Percentiles rank a stretch among this genome's conserved stretches.
Conservation (phyloP, 2,888 invertebrate genomes). For the Campaea margaritaria region DNA sequence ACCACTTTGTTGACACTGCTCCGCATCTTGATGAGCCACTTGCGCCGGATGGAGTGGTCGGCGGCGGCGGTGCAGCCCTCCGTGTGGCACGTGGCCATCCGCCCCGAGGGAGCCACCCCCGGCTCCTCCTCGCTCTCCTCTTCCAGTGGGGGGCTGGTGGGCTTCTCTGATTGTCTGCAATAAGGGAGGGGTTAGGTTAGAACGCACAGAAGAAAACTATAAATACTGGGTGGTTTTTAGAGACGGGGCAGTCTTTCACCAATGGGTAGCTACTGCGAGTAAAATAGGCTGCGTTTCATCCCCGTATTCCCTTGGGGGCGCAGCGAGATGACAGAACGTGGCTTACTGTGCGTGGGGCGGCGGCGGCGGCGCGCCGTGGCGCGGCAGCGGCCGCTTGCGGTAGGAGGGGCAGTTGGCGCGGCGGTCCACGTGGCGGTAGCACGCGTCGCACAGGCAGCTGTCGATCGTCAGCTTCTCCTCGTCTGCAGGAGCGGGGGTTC, state of each 20-base stretch:
- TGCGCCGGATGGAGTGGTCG: slow-evolving; percentile 88
- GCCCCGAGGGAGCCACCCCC: slow-evolving; percentile 39
- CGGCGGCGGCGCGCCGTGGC: slow-evolving; percentile 42
- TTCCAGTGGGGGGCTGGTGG: slow-evolving; percentile 53
- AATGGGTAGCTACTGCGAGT: no score
- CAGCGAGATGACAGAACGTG: no score
- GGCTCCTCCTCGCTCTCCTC: slow-evolving; percentile 65
- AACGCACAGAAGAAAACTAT: no score
- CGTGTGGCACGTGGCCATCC: slow-evolving; percentile 86
- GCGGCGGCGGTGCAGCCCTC: slow-evolving; percentile 86
- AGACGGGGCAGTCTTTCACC: no score
- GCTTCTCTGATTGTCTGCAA: slow-evolving; percentile 52
- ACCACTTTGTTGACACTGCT: slow-evolving; percentile 88
- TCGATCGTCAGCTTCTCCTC: slow-evolving; percentile 93
- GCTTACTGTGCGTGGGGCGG: slow-evolving; percentile 10
- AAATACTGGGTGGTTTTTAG: no score
- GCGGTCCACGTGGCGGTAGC: slow-evolving; percentile 93
- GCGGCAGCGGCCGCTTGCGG: slow-evolving; percentile 81
- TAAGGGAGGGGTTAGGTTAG: no score
- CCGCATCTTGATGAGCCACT: slow-evolving; percentile 90
- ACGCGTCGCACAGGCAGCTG: slow-evolving; percentile 94
- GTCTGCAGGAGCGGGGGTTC: slow-evolving; percentile 76
- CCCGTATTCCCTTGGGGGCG: no score
- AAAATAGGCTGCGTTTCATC: no score
- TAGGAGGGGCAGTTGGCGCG: slow-evolving; percentile 91